Percentiles rank a stretch among this genome's conserved stretches.
These are phyloP conservation scores for Neomorphus geoffroyi DNA, from an alignment of 2,797 vertebrate species.

Conservation along the genomic window DNA sequence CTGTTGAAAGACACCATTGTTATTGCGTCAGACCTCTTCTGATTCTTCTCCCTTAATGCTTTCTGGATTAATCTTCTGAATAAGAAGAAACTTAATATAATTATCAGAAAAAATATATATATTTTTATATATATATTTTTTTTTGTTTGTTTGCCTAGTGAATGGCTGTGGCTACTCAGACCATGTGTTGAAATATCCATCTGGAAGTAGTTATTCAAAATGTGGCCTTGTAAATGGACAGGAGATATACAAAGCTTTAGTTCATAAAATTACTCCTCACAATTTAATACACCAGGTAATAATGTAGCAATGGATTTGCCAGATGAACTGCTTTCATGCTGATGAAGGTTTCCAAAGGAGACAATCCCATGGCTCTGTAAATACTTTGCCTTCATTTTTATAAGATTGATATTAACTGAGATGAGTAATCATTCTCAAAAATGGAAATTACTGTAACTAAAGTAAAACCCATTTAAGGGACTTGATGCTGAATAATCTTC, in stretches of 20 bases:
- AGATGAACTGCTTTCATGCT: background rate
- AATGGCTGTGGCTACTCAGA: background rate
- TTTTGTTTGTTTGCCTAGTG: background rate
- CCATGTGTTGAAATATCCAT: background rate
- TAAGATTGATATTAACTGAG: background rate
- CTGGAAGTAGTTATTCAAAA: background rate
- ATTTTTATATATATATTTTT: background rate
- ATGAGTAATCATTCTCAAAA: background rate
- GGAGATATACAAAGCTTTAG: background rate
- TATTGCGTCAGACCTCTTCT: background rate
- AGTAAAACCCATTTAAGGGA: background rate
- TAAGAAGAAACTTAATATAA: background rate
- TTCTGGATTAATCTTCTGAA: background rate
- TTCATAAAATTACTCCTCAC: background rate
- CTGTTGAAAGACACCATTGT: background rate
- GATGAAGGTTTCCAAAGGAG: background rate
- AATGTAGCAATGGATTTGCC: background rate
- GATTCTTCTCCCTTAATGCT: background rate
- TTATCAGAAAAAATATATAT: background rate
- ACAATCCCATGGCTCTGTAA: background rate
- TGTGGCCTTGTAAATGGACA: background rate
- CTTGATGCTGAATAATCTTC: background rate
- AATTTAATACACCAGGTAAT: background rate
- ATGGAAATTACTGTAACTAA: background rate
- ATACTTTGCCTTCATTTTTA: background rate